These are phyloP conservation scores for Charina bottae DNA, from an alignment of 2,113 vertebrate genomes.

Conservation along the genomic window DNA sequence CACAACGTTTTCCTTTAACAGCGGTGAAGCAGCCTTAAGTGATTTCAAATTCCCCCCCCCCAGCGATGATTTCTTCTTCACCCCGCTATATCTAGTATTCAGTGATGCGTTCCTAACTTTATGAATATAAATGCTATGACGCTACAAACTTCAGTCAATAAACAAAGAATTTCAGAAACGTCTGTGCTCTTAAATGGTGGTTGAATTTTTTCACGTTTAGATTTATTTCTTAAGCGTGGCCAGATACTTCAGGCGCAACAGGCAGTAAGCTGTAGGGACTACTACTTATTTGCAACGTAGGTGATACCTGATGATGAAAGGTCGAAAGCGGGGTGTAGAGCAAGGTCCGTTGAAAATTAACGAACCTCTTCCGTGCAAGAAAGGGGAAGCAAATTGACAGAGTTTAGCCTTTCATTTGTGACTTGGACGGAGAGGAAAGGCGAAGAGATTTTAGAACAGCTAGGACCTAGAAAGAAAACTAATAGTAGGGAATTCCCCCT, in stretches of 20 bases:
- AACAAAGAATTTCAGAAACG: neutral
- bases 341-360: constrained; percentile 22
- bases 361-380: constrained; percentile 5
- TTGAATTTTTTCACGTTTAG: neutral
- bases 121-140: neutral
- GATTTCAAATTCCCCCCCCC: neutral
- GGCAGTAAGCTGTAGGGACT: neutral
- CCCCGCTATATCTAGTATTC: neutral
- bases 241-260: neutral
- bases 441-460: neutral
- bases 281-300: neutral
- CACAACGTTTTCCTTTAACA: neutral
- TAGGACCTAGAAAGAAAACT: neutral
- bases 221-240: neutral
- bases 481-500: neutral
- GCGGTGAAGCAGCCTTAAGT: neutral
- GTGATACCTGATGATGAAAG: neutral
- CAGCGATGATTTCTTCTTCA: neutral
- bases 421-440: neutral
- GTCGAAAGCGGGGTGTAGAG: constrained; percentile 16
- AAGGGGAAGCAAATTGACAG: neutral
- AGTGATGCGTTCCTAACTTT: neutral
- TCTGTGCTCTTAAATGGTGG: neutral
- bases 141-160: neutral
- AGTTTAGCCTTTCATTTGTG: neutral